Base-by-base conservation (phyloP, 2,113 vertebrate genomes). In the Podarcis raffonei region DNA sequence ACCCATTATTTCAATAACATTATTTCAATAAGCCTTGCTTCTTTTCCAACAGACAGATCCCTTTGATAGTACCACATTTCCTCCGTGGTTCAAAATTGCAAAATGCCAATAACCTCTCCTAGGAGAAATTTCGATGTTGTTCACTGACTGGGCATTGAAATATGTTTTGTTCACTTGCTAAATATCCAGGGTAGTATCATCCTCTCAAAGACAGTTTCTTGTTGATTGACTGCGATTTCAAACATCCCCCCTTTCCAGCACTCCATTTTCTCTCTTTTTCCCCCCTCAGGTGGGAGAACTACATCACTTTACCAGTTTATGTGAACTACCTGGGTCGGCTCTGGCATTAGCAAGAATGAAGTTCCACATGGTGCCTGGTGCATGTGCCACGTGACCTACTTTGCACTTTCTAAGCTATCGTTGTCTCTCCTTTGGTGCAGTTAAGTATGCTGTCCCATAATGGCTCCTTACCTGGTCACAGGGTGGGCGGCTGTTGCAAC, bases 141-240 rank as follows among this genome's bases (percentile, higher is more conserved):
- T 86, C 77, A 0, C 65, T 0, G 0, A 72, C 0, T 27, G 0
- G 53, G 0, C 62, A 30, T 37, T 59, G 25, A 74, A 91, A 91
- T 35, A 90, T 80, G 1, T 75, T 84, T 20, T 77, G n/a, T 77
- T 37, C 68, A 20, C 72, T 75, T 80, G 35, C 2, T 53, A 11
- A 83, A 59, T 59, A 59, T 62, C 59, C 59, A 18, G 59, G 59
- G 59, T 62, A 62, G 32, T 66, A 85, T 81, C 5, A 18, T 32
- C 25, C 57, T 85, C 89, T 85, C 89, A 69, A 87, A 76, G 86
- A 65, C 8, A 9, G 71, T 86, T 83, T 3, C 69, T 86, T 53
- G n/a, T 5, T 91, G 18, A 32, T 11, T 87, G 27, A 37, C 2
- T 39, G 65, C 48, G 77, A 1, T 42, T 79, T 92, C 89, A 82